These are phyloP conservation scores for Athene noctua DNA, from an alignment of 2,113 vertebrate species.

Conservation along the genomic window DNA sequence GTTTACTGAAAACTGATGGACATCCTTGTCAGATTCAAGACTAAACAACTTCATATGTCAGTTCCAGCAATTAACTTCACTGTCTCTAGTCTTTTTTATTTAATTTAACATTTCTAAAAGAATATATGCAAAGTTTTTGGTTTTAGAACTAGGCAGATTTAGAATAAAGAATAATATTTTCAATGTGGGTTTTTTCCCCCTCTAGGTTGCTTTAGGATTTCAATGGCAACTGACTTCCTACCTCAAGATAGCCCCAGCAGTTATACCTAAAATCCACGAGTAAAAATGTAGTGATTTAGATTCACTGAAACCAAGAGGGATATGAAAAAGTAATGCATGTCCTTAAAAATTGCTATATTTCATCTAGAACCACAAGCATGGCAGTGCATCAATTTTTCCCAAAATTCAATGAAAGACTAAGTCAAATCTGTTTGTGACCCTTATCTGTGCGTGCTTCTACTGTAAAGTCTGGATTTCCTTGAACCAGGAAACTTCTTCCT, in stretches of 20 bases:
- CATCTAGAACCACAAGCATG: background rate
- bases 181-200: background rate
- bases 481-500: background rate
- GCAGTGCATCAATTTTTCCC: background rate
- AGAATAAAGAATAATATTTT: background rate
- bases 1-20: slow-evolving; percentile 31
- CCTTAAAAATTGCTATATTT: background rate
- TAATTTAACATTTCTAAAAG: slow-evolving; percentile 11
- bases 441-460: background rate
- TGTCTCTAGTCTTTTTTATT: background rate
- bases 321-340: background rate
- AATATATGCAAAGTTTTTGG: background rate
- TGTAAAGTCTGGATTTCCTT: slow-evolving; percentile 22
- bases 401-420: background rate
- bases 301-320: background rate
- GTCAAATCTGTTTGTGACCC: background rate
- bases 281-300: background rate
- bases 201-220: background rate
- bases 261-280: background rate
- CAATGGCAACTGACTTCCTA: background rate
- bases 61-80: background rate
- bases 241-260: background rate
- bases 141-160: background rate
- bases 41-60: slow-evolving; percentile 17
- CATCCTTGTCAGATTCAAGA: slow-evolving; percentile 32